Evolutionary conservation across 2,888 invertebrate genomes (phyloP), one percentile per base, ranked within the genome.

Genomic region (Drosophila ustulata): DNA sequence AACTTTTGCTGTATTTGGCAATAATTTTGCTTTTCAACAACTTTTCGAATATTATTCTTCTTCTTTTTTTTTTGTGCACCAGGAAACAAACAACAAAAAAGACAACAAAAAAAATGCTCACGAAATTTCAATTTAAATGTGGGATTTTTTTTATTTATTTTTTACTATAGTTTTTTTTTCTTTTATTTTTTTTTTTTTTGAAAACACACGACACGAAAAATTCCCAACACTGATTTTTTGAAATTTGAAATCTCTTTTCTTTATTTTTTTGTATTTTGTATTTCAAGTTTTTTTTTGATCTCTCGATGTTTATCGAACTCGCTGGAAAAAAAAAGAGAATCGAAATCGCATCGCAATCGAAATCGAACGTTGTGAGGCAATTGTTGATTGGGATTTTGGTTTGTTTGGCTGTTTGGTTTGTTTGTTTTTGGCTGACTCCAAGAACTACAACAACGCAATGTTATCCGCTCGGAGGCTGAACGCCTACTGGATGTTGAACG

Each of bases 401-500:
- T 55, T 37, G 11, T 66, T 58, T 55, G 52, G 64, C 55, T 78
- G 75, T 55, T 83, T 83, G 81, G 7, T 9, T 9, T 32, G 30
- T 30, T 6, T 32, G 32, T 32, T 53, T 66, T 58, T 55, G 52
- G 66, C 57, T 78, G 75, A 57, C 87, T 83, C 84, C 82, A 83
- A 88, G 82, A 88, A 88, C 74, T 82, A 85, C 76, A 83, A 83
- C 82, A 83, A 83, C 90, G 82, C 84, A 89, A 89, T 92, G 92
- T 91, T 91, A 91, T 91, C 92, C 92, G 91, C 92, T 92, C 92
- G 92, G 92, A 92, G 92, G 92, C 92, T 91, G 92, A 91, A 91
- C 91, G 92, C 92, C 92, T 91, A 92, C 92, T 92, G 91, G 90
- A 91, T 82, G 89, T 80, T 78, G 58, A 75, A 68, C 75, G 82